These are phyloP conservation scores for Motacilla tschutschensis DNA, from an alignment of 2,113 vertebrate genomes.

Conservation along the genomic window DNA sequence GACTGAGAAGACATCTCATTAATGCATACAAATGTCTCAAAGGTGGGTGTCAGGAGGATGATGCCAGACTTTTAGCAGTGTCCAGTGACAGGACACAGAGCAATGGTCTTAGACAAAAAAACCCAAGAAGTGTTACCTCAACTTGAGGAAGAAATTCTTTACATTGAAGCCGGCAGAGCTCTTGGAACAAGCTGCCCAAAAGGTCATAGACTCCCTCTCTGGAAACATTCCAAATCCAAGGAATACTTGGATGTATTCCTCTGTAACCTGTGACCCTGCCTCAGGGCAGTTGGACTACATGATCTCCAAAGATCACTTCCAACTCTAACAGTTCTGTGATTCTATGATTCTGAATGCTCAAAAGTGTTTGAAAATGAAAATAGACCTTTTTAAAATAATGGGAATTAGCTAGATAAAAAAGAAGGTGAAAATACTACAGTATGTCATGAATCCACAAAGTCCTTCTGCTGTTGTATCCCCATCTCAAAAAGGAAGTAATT, in stretches of 20 bases:
- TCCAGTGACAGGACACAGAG: not conserved
- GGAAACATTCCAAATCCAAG: not conserved
- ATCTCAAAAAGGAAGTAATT: not conserved
- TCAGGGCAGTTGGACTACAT: not conserved
- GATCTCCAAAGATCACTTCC: not conserved
- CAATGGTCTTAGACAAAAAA: not conserved
- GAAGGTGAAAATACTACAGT: not conserved
- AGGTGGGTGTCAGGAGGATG: not conserved
- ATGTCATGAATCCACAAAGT: not conserved
- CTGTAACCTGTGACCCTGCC: not conserved
- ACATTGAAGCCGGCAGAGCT: not conserved
- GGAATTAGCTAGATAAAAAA: not conserved
- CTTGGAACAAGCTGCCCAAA: not conserved
- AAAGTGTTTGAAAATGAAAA: not conserved
- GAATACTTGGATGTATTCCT: fast-evolving
- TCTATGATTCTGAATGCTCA: not conserved
- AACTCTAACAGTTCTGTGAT: not conserved
- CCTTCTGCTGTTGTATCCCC: not conserved
- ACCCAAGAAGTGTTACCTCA: not conserved
- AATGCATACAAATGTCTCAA: not conserved
- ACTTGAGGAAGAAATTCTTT: not conserved
- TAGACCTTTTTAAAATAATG: not conserved
- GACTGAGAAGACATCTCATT: not conserved
- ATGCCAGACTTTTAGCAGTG: not conserved
- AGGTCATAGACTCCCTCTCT: not conserved